Percentiles rank a stretch among this genome's conserved stretches.
phyloP scores from a whole-genome alignment of 1,140 invertebrate genomes.

The Lerema accius region DNA sequence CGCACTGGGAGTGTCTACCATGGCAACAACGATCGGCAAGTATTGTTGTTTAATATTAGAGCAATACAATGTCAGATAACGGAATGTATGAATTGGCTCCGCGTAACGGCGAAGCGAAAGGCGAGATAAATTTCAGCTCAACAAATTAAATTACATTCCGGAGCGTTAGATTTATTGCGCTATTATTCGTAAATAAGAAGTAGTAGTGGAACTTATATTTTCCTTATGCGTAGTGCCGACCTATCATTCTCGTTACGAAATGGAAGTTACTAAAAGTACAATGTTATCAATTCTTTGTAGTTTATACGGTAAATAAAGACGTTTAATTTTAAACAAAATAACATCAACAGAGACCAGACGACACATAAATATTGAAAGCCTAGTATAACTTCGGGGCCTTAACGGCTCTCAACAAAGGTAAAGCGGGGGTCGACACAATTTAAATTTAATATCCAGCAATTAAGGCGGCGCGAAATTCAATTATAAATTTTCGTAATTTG shows the following conservation, averaged over 20 bases:
- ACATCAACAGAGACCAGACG: too few species aligned
- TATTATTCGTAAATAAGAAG: not conserved
- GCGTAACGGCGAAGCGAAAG: not conserved
- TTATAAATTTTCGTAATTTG: slow-evolving; percentile 23
- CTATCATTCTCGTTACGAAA: too few species aligned
- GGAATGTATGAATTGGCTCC: not conserved
- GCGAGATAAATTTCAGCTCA: not conserved
- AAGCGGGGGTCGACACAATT: slow-evolving; percentile 9
- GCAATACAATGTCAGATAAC: not conserved
- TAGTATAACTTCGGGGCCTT: too few species aligned
- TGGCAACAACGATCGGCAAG: not conserved
- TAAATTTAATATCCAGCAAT: slow-evolving; percentile 22
- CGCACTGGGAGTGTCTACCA: too few species aligned
- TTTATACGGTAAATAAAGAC: too few species aligned
- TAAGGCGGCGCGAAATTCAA: slow-evolving; percentile 15
- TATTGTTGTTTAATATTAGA: not conserved
- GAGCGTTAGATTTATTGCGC: slow-evolving; percentile 5
- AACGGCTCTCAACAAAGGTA: too few species aligned
- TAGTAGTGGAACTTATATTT: too few species aligned
- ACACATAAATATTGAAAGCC: too few species aligned
- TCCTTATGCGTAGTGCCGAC: too few species aligned
- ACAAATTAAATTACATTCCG: slow-evolving; percentile 11
- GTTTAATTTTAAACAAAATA: too few species aligned
- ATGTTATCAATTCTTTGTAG: too few species aligned
- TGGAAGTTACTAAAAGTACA: too few species aligned